These are phyloP conservation scores for Bufo gargarizans DNA, from an alignment of 2,113 vertebrate genomes.

Conservation along the genomic window DNA sequence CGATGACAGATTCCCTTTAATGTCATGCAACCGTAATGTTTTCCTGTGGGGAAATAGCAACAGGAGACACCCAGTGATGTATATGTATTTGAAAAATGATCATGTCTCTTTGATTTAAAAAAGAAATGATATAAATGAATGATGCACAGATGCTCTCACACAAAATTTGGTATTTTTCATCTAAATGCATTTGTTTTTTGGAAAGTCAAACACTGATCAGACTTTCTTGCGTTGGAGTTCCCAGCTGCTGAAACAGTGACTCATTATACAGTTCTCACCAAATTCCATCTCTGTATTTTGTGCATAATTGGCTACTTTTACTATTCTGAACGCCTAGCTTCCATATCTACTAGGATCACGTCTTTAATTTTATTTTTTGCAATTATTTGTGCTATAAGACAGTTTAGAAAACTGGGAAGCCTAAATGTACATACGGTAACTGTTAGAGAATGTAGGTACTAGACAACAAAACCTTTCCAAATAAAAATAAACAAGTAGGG, in stretches of 20 bases:
- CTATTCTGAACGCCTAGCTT: neutral
- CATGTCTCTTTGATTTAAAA: neutral
- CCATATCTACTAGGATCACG: neutral
- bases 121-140: slow-evolving; percentile 19
- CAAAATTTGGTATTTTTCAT: slow-evolving; percentile 34
- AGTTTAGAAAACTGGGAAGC: too few species aligned
- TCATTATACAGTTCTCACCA: slow-evolving; percentile 33
- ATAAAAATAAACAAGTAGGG: neutral
- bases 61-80: neutral
- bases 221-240: slow-evolving; percentile 51
- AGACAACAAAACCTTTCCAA: neutral
- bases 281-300: slow-evolving; percentile 37
- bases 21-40: too few species aligned
- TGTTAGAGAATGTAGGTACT: neutral
- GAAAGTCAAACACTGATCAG: slow-evolving; percentile 36
- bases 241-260: slow-evolving; percentile 48
- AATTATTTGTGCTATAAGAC: neutral
- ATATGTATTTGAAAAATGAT: neutral
- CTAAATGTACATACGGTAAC: too few species aligned
- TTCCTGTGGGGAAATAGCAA: too few species aligned
- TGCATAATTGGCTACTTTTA: slow-evolving; percentile 12
- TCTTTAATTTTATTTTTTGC: neutral
- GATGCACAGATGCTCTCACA: slow-evolving; percentile 8
- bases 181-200: slow-evolving; percentile 39
- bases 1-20: too few species aligned